Conservation (phyloP, 2,113 vertebrate species). For the Lamprotornis superbus region DNA sequence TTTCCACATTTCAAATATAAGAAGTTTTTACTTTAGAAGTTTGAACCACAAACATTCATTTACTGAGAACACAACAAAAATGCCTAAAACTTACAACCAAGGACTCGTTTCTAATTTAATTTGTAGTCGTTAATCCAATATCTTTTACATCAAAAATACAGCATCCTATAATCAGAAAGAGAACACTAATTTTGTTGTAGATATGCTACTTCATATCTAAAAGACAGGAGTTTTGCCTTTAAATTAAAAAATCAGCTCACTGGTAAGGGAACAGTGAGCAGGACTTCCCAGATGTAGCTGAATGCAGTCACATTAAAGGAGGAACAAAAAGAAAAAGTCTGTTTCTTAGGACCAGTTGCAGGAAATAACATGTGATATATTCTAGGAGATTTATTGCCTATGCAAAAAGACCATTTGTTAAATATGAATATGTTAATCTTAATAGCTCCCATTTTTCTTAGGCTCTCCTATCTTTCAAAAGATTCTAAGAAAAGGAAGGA, state of each 20-base stretch:
- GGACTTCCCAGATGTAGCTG: background rate
- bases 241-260: background rate
- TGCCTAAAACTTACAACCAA: rapidly evolving
- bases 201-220: background rate
- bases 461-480: background rate
- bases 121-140: background rate
- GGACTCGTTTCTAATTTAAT: background rate
- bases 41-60: background rate
- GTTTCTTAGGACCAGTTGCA: background rate
- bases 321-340: background rate
- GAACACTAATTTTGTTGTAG: background rate
- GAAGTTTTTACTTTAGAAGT: background rate
- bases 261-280: background rate
- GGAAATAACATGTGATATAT: background rate
- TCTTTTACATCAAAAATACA: background rate
- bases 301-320: background rate
- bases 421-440: background rate
- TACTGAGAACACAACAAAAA: background rate
- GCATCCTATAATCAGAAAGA: background rate
- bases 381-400: background rate
- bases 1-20: background rate
- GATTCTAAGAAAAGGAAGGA: background rate
- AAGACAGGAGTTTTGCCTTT: background rate
- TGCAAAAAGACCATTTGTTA: background rate
- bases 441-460: slow-evolving; percentile 17